These are phyloP conservation scores for Sycophila texana DNA, from an alignment of 2,888 invertebrate species.

Conservation along the genomic window DNA sequence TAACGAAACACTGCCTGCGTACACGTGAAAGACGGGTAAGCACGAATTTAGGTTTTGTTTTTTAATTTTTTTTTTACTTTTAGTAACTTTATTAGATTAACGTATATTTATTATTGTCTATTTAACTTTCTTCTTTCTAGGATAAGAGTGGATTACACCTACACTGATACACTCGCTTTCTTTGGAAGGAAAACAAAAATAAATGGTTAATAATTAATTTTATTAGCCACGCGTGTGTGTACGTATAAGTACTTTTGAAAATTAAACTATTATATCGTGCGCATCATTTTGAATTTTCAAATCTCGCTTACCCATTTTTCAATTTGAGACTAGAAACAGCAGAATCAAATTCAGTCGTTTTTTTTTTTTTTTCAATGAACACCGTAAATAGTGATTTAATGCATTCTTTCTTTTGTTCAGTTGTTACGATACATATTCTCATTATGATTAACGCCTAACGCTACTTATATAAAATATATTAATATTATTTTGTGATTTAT, in stretches of 20 bases:
- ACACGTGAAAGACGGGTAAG: neutral
- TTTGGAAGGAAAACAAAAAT: no score
- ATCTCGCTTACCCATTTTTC: neutral
- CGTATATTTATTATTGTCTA: no score
- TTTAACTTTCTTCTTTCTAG: neutral
- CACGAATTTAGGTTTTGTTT: neutral
- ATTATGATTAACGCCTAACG: constrained; percentile 12
- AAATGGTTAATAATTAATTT: no score
- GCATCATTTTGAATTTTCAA: neutral
- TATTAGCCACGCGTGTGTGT: no score
- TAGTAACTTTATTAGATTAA: no score
- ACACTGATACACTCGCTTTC: neutral
- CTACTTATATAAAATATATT: constrained; percentile 41
- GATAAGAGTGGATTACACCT: neutral
- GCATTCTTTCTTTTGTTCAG: neutral
- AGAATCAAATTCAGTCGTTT: constrained; percentile 47
- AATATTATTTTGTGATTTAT: constrained; percentile 19
- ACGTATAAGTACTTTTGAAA: no score
- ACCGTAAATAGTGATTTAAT: constrained; percentile 16
- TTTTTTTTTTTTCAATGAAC: constrained; percentile 18
- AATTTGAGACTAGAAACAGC: constrained; percentile 41
- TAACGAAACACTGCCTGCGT: constrained; percentile 19
- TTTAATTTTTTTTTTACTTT: neutral
- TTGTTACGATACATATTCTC: neutral
- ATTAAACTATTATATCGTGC: no score